These are phyloP conservation scores for Sarcophaga rosellei DNA, from an alignment of 2,888 invertebrate species.

Conservation along the genomic window DNA sequence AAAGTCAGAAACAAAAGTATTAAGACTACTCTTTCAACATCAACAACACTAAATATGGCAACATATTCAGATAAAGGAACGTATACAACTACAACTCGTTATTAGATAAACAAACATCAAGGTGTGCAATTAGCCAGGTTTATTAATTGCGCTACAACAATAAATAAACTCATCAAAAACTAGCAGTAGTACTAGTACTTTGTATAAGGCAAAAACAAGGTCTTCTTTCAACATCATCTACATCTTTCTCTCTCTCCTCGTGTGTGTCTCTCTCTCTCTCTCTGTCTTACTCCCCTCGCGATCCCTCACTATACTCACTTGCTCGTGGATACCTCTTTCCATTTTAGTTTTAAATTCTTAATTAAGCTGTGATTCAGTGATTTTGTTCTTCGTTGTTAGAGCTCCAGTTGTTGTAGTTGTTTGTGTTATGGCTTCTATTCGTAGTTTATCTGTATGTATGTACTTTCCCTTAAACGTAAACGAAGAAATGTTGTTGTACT, in stretches of 20 bases:
- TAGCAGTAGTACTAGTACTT: slow-evolving; percentile 23
- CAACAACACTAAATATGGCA: not conserved
- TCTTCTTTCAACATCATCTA: not conserved
- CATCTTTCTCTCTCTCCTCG: not conserved
- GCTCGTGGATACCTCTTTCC: not conserved
- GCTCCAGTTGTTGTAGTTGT: slow-evolving; percentile 28
- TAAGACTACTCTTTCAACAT: not conserved
- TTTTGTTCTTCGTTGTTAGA: slow-evolving; percentile 31
- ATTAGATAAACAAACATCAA: slow-evolving; percentile 63
- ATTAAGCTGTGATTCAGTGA: slow-evolving; percentile 58
- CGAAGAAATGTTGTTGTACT: slow-evolving; percentile 42
- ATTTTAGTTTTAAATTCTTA: slow-evolving; percentile 31
- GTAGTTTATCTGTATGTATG: too few species aligned
- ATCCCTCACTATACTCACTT: too few species aligned
- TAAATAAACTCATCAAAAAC: slow-evolving; percentile 57
- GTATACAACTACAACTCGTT: slow-evolving; percentile 35
- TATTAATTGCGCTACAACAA: slow-evolving; percentile 66
- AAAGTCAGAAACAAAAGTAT: slow-evolving; percentile 17
- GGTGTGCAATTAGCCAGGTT: slow-evolving; percentile 67
- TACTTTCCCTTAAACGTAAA: too few species aligned
- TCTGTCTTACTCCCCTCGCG: not conserved
- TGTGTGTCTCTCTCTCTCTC: not conserved
- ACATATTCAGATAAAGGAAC: not conserved
- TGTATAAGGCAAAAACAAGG: not conserved
- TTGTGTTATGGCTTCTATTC: slow-evolving; percentile 25